phyloP scores from a whole-genome alignment of 2,113 vertebrate genomes.

The Oceanites oceanicus region DNA sequence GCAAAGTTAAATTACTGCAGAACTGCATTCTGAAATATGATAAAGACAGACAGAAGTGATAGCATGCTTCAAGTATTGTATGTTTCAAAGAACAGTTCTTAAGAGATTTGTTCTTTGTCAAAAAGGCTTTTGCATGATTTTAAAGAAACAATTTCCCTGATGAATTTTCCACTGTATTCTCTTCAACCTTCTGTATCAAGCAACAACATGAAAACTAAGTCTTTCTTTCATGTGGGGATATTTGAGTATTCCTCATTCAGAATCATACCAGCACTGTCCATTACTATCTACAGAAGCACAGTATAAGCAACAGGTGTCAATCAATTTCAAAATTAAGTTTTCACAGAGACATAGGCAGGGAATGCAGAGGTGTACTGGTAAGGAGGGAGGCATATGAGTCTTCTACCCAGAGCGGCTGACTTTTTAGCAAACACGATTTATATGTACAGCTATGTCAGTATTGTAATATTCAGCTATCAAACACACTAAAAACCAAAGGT shows the following conservation, averaged over 20 bases:
- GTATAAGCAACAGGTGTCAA: neutral
- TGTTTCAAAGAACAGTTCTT: neutral
- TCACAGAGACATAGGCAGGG: neutral
- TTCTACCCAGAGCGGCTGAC: neutral
- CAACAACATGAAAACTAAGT: neutral
- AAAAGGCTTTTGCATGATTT: neutral
- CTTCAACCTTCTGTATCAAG: neutral
- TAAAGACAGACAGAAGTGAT: neutral
- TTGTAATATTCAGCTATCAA: neutral
- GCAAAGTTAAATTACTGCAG: neutral
- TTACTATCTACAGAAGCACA: neutral
- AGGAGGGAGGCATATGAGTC: neutral
- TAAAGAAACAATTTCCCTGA: neutral
- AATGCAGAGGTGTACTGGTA: neutral
- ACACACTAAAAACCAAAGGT: neutral
- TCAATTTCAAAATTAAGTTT: neutral
- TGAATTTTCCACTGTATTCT: neutral
- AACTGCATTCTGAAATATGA: neutral
- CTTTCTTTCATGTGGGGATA: neutral
- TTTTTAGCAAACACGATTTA: neutral
- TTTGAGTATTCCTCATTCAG: neutral
- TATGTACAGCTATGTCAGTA: neutral
- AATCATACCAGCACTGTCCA: neutral
- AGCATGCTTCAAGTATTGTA: neutral
- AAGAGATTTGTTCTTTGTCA: neutral